Conservation (phyloP, 2,797 vertebrate genomes). For the Prionace glauca region DNA sequence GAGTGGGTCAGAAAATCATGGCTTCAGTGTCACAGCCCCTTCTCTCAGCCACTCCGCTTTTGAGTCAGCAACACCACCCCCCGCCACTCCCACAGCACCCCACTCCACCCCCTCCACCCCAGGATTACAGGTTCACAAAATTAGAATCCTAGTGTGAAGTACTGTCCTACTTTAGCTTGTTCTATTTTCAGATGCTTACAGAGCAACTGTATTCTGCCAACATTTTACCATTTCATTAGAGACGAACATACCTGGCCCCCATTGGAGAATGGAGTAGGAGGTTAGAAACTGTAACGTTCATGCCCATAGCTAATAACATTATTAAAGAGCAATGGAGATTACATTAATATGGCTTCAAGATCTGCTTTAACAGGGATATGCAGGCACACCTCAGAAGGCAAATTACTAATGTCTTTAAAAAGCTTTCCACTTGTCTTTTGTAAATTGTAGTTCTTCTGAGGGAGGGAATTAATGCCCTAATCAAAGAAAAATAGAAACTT, state of each 20-base stretch:
- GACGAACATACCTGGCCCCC: neutral
- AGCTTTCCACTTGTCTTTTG: neutral
- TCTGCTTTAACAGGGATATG: neutral
- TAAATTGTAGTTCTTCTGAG: neutral
- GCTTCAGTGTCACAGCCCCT: neutral
- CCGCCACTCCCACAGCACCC: no score
- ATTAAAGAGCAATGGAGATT: neutral
- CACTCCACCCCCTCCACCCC: no score
- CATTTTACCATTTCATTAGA: neutral
- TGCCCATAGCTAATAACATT: neutral
- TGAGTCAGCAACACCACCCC: neutral
- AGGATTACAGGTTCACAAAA: neutral
- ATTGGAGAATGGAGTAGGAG: neutral
- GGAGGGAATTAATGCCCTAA: neutral
- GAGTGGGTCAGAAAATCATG: neutral
- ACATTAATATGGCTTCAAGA: neutral
- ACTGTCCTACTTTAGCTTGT: neutral
- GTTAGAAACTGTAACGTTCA: slow-evolving; percentile 39
- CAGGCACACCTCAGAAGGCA: neutral
- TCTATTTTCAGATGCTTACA: neutral
- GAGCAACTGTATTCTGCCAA: neutral
- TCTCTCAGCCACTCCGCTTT: neutral
- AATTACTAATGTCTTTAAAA: neutral
- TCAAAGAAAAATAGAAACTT: neutral
- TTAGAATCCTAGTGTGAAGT: neutral